Base-by-base conservation (phyloP, 1,140 invertebrate species). In the Drosophila punjabiensis region DNA sequence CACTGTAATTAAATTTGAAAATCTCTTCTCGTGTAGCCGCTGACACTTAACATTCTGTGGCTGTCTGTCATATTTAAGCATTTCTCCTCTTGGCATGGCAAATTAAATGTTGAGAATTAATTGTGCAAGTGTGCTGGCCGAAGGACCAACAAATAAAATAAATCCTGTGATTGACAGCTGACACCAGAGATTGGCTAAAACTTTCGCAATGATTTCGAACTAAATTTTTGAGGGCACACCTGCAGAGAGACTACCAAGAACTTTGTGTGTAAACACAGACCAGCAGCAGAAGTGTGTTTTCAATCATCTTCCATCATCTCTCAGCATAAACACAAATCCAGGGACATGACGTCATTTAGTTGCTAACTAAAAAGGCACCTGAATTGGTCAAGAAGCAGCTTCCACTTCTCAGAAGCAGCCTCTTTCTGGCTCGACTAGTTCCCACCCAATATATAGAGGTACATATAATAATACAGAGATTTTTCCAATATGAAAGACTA, bases 1-100 rank as follows among this genome's bases (percentile, higher is more conserved):
- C 71, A 73, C 43, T 73, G 76, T 82, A 82, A 75, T 81, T 79
- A 70, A 76, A 76, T 80, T 82, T 86, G 52, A 43, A 81, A 83
- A 88, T 83, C 81, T 83, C 47, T 55, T 59, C 68, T 77, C 76
- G 64, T 87, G 80, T 87, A 75, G 77, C 77, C 70, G 70, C 78
- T 89, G 86, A 88, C 86, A 89, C 79, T 89, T 90, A 89, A 90
- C 86, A 90, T 89, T 90, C 71, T 76, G 79, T 89, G 81, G 24
- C 81, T 77, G 84, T 89, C 81, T 77, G 80, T 78, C 81, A 78
- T 74, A 87, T 81, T 91, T 79, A 78, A 53, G 52, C 43, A 50
- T 73, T 61, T 84, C n/a, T 69, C 43, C 39, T 55, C 39, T 67
- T 74, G 69, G 75, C 84, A 50, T 87, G 70, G 80, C 70, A 74